Base-by-base conservation (phyloP, 2,888 invertebrate species). In the Adelognathus sp. region DNA sequence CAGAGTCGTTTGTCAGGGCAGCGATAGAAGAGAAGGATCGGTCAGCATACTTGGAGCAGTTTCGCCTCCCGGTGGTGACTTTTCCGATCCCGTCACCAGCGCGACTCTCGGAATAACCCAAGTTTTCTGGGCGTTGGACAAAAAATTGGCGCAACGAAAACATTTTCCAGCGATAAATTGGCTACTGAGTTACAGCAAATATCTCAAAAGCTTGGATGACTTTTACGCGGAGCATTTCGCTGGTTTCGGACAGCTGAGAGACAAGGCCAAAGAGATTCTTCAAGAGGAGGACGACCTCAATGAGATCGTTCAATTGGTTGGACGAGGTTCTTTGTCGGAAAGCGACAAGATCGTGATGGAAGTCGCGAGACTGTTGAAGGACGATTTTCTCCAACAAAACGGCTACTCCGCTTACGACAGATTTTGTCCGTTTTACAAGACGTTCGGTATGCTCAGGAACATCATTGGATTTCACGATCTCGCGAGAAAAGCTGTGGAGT, bases 101-200 rank as follows among this genome's bases (percentile, higher is more conserved):
- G 98, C 99, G 78, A 99, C 99, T 33, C 94, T 99, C 75, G 97
- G 97, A 92, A 98, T 99, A 91, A 98, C 98, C 80, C 98, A 98
- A 92, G 98, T 98, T 92, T 99, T 99, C 94, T 99, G 99, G 99
- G 98, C 98, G 41, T 93, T 99, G 89, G 98, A 99, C 93, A 98
- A 98, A 93, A 98, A 98, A 91, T 93, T 99, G 79, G 98, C 99
- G 1, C 99, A 99, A 93, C 94, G 99, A 86, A 99, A 99, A 92
- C 99, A 99, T 94, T 99, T 99, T 95, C 99, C 99, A 76, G 98
- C 98, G 84, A 97, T 99, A 93, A 99, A 99, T 93, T 99, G 99
- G 99, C 95, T 99, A 87, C 98, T 98, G 92, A 98, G 98, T 6
- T 92, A 88, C 92, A 98, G 97, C 92, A 99, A 99, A 93, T 99